A percentile compares a stretch with the other conserved stretches of the same genome.
These are phyloP conservation scores for Ochlodes sylvanus DNA, from an alignment of 2,888 invertebrate genomes.

Conservation along the genomic window DNA sequence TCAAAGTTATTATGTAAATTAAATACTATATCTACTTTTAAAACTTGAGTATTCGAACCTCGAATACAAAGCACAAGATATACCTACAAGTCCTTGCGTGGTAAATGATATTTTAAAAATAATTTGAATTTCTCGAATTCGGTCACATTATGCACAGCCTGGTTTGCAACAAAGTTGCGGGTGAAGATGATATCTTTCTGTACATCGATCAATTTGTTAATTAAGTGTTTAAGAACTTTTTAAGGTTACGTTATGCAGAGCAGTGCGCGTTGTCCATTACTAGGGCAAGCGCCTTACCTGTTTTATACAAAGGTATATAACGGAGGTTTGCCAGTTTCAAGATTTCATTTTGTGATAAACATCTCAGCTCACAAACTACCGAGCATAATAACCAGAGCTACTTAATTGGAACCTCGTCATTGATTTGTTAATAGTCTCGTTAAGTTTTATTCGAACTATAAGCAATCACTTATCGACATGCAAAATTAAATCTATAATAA, in stretches of 20 bases:
- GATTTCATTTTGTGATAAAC: conserved; percentile 77
- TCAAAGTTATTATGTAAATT: no score
- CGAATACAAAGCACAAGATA: no score
- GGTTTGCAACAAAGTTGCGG: no score
- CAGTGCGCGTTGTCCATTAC: background rate
- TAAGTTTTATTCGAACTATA: conserved; percentile 67
- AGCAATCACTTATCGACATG: conserved; percentile 56
- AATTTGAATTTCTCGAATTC: no score
- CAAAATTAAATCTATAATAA: conserved; percentile 57
- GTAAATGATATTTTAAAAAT: no score
- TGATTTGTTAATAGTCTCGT: conserved; percentile 77
- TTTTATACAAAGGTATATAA: conserved; percentile 26
- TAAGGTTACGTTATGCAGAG: background rate
- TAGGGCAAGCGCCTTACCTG: conserved; percentile 8
- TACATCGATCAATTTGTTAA: no score
- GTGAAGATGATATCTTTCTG: no score
- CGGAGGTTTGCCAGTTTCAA: conserved; percentile 52
- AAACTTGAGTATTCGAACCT: no score
- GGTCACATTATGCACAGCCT: no score
- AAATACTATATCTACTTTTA: no score
- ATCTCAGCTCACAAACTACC: conserved; percentile 58
- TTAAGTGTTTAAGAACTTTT: background rate
- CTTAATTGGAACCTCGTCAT: conserved; percentile 75
- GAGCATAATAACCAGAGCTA: conserved; percentile 63
- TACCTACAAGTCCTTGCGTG: no score